These are phyloP conservation scores for Nomada fucata DNA, from an alignment of 2,888 invertebrate genomes.

Conservation along the genomic window DNA sequence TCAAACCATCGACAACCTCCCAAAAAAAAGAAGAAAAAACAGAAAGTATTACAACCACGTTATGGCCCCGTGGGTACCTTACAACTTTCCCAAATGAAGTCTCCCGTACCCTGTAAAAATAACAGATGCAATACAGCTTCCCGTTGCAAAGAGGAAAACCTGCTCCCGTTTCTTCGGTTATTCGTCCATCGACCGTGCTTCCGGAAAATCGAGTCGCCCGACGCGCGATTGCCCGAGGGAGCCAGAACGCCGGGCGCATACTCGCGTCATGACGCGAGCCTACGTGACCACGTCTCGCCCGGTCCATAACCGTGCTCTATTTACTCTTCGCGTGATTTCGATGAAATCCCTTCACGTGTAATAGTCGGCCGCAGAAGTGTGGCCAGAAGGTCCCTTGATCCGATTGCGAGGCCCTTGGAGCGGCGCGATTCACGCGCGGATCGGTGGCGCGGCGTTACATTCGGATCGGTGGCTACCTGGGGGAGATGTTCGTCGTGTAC, in stretches of 20 bases:
- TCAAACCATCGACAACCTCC: no score
- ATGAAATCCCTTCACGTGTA: constrained; percentile 17
- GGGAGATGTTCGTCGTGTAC: constrained; percentile 31
- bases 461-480: constrained; percentile 49
- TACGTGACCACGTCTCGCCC: constrained; percentile 33
- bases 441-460: constrained; percentile 18
- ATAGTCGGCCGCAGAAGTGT: constrained; percentile 16
- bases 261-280: constrained; percentile 7
- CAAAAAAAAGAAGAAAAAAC: no score
- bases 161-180: neutral
- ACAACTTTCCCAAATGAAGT: no score
- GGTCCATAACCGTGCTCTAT: constrained; percentile 43
- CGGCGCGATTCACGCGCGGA: constrained; percentile 38
- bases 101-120: no score
- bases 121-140: no score
- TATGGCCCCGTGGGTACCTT: no score
- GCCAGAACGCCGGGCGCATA: neutral
- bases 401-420: constrained; percentile 32
- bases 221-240: constrained; percentile 8
- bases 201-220: constrained; percentile 8
- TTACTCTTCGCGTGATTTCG: constrained; percentile 32
- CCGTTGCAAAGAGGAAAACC: neutral
- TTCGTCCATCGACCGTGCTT: constrained; percentile 2
- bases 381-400: constrained; percentile 31
- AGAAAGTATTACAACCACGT: no score